Conservation (phyloP, 2,797 vertebrate species). For the Mus minutoides region DNA sequence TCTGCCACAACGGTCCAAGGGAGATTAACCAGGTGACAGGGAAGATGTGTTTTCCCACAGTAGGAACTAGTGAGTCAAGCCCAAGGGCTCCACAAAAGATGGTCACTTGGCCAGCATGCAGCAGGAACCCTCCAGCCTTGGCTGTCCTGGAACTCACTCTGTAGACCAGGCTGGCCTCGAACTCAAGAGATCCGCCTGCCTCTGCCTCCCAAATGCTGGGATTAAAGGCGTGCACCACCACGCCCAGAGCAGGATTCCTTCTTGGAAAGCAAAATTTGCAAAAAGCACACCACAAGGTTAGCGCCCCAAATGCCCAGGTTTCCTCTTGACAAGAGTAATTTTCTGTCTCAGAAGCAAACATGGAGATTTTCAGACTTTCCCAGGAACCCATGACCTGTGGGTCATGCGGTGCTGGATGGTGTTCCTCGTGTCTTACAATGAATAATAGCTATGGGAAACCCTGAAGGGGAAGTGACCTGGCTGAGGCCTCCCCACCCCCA, state of each 20-base stretch:
- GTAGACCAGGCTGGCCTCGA: too few species aligned
- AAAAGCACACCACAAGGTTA: background rate
- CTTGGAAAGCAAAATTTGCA: background rate
- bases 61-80: too few species aligned
- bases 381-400: background rate
- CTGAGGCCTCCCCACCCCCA: background rate
- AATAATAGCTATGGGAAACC: background rate
- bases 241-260: too few species aligned
- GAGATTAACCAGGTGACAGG: background rate
- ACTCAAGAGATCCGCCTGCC: too few species aligned
- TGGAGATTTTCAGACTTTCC: background rate
- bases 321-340: background rate
- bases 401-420: rapidly evolving
- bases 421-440: background rate
- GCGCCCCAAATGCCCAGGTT: background rate
- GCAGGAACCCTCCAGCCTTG: rapidly evolving
- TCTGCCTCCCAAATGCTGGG: too few species aligned
- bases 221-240: too few species aligned
- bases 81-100: background rate
- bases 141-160: too few species aligned
- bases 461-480: background rate
- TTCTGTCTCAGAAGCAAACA: background rate
- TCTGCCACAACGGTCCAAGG: background rate
- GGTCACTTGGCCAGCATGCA: background rate
- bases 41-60: rapidly evolving